These are phyloP conservation scores for Torymus texanus DNA, from an alignment of 2,888 invertebrate genomes.

Conservation along the genomic window DNA sequence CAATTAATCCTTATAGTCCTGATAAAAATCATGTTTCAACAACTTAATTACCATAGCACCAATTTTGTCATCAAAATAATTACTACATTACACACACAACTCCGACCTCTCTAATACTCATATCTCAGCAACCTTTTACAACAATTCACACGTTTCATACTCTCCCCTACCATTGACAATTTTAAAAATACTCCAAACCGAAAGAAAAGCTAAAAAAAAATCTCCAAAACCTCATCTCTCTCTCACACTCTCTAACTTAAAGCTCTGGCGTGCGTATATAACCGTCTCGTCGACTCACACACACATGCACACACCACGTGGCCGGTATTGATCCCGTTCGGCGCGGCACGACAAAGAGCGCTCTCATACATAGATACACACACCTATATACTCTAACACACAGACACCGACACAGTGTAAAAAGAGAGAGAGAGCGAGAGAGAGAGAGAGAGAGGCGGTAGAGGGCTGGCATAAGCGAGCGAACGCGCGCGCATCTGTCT, in stretches of 20 bases:
- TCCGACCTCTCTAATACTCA: no score
- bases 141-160: conserved; percentile 68
- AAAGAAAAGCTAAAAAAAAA: neutral
- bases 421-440: conserved; percentile 6
- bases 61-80: no score
- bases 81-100: no score
- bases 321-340: conserved; percentile 73
- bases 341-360: conserved; percentile 63
- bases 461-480: conserved; percentile 6
- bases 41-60: no score
- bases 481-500: conserved; percentile 14
- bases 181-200: neutral
- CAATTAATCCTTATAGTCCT: no score
- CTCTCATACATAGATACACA: neutral
- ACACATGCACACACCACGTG: conserved; percentile 66
- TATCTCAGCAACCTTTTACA: conserved; percentile 64
- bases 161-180: conserved; percentile 45
- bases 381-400: neutral
- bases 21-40: no score
- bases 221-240: neutral
- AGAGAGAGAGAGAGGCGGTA: conserved; percentile 1
- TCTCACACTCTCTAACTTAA: neutral
- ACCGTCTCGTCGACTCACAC: neutral
- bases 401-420: neutral
- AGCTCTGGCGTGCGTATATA: neutral